These are phyloP conservation scores for Muscicapa adusta DNA, from an alignment of 2,113 vertebrate genomes.

Conservation along the genomic window DNA sequence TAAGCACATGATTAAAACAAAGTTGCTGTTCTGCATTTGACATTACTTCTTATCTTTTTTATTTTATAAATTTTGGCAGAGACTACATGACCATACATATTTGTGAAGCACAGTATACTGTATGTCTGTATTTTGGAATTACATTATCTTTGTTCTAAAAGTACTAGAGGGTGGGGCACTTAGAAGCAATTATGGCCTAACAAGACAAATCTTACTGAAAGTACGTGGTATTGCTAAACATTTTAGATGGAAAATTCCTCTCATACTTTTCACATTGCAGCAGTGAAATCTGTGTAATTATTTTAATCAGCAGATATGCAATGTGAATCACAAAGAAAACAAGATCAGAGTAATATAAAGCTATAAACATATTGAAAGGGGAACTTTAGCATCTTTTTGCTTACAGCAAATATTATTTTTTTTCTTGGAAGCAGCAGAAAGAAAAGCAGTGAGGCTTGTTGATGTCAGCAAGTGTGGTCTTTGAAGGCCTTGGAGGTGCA, in stretches of 20 bases:
- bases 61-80: background rate
- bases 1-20: background rate
- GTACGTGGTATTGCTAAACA: background rate
- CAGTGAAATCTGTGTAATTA: conserved; percentile 12
- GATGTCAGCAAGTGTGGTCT: background rate
- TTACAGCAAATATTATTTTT: background rate
- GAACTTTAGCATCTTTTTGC: background rate
- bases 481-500: background rate
- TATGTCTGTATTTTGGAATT: background rate
- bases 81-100: background rate
- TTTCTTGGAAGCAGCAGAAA: background rate
- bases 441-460: background rate
- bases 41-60: background rate
- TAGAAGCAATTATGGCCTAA: background rate
- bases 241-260: conserved; percentile 33
- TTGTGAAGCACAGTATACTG: background rate
- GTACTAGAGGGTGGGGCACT: background rate
- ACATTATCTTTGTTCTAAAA: background rate
- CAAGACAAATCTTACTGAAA: conserved; percentile 4
- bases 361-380: background rate
- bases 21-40: background rate
- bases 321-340: conserved; percentile 14
- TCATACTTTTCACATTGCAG: background rate
- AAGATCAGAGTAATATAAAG: background rate
- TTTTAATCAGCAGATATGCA: background rate